phyloP scores from a whole-genome alignment of 64 coral and sea anemone genomes.

The Porites australiensis region DNA sequence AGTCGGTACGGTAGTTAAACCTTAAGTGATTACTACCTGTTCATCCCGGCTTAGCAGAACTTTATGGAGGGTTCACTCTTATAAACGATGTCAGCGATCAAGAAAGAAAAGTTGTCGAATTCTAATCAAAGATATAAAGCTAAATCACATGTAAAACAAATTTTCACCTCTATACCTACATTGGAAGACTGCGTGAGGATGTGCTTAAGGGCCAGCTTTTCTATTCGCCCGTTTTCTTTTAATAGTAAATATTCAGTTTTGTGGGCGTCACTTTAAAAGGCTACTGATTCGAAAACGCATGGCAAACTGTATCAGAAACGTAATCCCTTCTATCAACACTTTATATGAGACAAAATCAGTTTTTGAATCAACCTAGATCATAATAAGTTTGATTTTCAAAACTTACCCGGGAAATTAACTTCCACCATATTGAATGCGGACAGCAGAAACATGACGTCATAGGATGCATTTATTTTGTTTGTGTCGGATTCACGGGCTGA shows the following conservation, averaged over 20 bases:
- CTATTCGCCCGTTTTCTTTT: neutral
- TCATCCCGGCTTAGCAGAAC: neutral
- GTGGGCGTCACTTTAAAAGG: neutral
- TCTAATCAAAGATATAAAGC: neutral
- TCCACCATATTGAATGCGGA: constrained; percentile 46
- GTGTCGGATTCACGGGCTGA: neutral
- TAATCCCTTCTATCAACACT: neutral
- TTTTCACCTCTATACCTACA: neutral
- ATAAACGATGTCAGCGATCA: neutral
- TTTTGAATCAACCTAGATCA: neutral
- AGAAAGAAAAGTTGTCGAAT: neutral
- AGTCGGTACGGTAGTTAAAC: neutral
- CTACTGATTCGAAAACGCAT: neutral
- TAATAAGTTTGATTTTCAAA: constrained; percentile 11
- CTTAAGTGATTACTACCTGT: constrained; percentile 31
- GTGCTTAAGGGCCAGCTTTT: neutral
- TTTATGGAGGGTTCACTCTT: neutral
- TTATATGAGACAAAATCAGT: neutral
- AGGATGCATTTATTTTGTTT: constrained; percentile 45
- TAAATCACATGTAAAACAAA: neutral
- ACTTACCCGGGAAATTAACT: constrained; percentile 50
- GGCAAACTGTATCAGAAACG: neutral
- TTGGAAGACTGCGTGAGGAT: neutral
- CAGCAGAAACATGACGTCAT: constrained; percentile 52
- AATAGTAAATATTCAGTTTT: neutral